These are phyloP conservation scores for Microcebus jonahi DNA, from an alignment of 2,113 vertebrate genomes.

Conservation along the genomic window DNA sequence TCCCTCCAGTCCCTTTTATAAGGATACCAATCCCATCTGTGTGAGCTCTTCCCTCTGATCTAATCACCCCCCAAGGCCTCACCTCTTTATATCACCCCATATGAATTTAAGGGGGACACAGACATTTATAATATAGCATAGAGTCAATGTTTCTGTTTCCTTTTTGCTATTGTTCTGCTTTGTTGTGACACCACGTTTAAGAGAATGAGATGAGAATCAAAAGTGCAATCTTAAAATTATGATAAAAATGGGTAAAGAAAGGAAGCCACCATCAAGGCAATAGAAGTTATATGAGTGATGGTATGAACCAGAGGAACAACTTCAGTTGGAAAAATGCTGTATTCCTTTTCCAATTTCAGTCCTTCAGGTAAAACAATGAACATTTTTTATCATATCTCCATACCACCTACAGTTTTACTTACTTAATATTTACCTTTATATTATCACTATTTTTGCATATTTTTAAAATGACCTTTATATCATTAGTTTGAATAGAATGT, in stretches of 20 bases:
- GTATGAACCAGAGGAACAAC: not conserved
- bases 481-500: not conserved
- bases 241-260: not conserved
- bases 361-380: not conserved
- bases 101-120: not conserved
- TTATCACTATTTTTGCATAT: not conserved
- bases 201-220: not conserved
- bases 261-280: not conserved
- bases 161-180: not conserved
- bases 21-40: fast-evolving
- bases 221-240: not conserved
- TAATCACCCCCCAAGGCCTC: not conserved
- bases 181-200: not conserved
- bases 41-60: not conserved
- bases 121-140: not conserved
- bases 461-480: not conserved
- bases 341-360: not conserved
- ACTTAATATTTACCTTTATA: not conserved
- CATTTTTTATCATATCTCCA: not conserved
- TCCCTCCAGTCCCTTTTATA: not conserved
- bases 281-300: not conserved
- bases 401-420: not conserved
- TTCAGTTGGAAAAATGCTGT: not conserved
- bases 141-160: not conserved
- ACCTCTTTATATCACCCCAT: not conserved